A percentile compares a stretch with the other conserved stretches of the same genome.
phyloP scores from a whole-genome alignment of 2,113 vertebrate genomes.

The Cyanistes caeruleus region DNA sequence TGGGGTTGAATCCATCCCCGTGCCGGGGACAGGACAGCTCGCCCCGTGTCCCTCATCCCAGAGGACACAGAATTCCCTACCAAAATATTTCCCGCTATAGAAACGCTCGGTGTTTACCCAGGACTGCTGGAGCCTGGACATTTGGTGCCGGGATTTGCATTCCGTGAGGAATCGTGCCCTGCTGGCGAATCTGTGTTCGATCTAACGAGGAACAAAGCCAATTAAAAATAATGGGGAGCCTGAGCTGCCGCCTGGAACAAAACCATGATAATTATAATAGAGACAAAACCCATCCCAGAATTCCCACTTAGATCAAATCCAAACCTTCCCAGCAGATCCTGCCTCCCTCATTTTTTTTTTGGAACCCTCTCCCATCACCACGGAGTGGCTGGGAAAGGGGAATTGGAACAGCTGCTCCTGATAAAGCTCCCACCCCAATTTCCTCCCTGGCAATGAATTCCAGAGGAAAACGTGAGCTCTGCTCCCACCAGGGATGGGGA shows the following conservation, averaged over 20 bases:
- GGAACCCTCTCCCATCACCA: background rate
- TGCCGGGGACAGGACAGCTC: background rate
- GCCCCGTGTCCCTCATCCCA: background rate
- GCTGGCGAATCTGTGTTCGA: background rate
- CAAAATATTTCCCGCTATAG: background rate
- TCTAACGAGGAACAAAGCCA: constrained; percentile 24
- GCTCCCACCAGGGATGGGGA: background rate
- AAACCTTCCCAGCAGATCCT: background rate
- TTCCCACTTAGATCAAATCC: background rate
- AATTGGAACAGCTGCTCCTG: background rate
- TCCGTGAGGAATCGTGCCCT: background rate
- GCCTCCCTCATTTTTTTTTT: background rate
- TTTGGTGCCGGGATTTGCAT: background rate
- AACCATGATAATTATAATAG: background rate
- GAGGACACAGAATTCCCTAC: background rate
- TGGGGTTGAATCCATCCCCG: background rate
- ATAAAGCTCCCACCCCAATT: background rate
- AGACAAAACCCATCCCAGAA: background rate
- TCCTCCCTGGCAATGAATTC: background rate
- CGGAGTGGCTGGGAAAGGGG: background rate
- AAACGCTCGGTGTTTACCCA: background rate
- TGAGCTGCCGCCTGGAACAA: constrained; percentile 1
- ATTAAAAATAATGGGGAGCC: constrained; percentile 58
- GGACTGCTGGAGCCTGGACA: background rate
- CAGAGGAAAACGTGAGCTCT: background rate